Evolutionary conservation across 2,113 vertebrate species (phyloP).

Genomic region (Dromiciops gliroides): DNA sequence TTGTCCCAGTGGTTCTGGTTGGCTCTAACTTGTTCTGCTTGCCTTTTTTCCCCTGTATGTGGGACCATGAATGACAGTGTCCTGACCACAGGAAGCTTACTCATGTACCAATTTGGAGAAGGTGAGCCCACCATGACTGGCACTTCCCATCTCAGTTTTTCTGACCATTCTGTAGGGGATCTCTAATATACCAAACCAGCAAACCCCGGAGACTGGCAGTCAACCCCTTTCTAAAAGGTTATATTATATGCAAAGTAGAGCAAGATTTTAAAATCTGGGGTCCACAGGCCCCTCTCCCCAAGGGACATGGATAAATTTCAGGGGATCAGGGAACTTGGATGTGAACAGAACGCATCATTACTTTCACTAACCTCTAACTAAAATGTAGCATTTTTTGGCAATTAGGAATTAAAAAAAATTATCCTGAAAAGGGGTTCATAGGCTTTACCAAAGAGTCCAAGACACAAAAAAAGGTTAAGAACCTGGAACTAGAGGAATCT

Average conservation of each 20-base stretch:
- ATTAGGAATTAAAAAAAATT: neutral
- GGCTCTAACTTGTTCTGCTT: neutral
- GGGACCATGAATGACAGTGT: neutral
- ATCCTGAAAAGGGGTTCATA: neutral
- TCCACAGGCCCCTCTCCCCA: neutral
- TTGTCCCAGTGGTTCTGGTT: neutral
- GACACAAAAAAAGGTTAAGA: neutral
- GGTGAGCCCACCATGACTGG: too few relatives aligned
- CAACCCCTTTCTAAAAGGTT: neutral
- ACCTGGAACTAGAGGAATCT: rapidly evolving
- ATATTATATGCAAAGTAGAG: neutral
- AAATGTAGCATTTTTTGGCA: neutral
- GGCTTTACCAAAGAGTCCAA: neutral
- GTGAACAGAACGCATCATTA: neutral
- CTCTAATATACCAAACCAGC: neutral
- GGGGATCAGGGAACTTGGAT: neutral
- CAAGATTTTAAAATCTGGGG: neutral
- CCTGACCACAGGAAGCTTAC: neutral
- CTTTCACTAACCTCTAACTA: neutral
- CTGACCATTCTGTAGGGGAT: neutral
- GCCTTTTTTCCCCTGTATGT: neutral
- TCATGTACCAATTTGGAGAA: neutral
- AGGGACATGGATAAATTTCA: neutral
- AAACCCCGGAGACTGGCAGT: neutral
- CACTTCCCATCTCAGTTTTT: neutral